phyloP scores from a whole-genome alignment of 2,797 vertebrate species.

The Taenioides sp. region DNA sequence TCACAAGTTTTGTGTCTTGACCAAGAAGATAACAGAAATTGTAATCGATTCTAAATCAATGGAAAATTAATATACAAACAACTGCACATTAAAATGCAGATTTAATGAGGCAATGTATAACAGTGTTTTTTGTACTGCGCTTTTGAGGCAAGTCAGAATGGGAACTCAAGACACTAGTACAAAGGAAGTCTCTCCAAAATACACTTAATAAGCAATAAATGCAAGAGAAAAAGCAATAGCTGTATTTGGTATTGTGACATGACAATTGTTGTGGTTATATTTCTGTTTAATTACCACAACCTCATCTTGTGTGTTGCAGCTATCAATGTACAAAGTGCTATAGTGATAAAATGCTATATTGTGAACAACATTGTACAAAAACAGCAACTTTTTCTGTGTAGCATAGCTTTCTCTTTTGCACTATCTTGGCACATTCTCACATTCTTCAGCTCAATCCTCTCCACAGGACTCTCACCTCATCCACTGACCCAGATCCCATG shows the following conservation, averaged over 20 bases:
- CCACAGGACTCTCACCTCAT: slow-evolving; percentile 14
- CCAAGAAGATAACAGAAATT: no score
- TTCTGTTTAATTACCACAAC: neutral
- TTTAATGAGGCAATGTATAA: no score
- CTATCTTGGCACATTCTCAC: neutral
- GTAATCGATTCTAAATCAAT: no score
- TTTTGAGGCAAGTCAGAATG: neutral
- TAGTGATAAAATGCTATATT: neutral
- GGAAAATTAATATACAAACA: no score
- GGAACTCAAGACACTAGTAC: neutral
- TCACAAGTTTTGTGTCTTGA: no score
- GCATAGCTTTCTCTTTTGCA: neutral
- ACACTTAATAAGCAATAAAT: neutral
- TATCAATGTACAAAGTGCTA: neutral
- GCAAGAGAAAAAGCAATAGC: neutral
- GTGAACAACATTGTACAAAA: neutral
- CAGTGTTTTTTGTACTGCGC: no score
- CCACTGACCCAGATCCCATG: slow-evolving; percentile 35
- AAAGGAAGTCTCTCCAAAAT: neutral
- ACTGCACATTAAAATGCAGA: no score
- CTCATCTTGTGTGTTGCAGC: neutral
- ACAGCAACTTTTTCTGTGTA: neutral
- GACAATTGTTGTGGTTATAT: neutral
- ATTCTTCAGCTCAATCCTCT: slow-evolving; percentile 25
- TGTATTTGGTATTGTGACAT: neutral